phyloP scores from a whole-genome alignment of 2,113 vertebrate genomes.

The Macrotus californicus region DNA sequence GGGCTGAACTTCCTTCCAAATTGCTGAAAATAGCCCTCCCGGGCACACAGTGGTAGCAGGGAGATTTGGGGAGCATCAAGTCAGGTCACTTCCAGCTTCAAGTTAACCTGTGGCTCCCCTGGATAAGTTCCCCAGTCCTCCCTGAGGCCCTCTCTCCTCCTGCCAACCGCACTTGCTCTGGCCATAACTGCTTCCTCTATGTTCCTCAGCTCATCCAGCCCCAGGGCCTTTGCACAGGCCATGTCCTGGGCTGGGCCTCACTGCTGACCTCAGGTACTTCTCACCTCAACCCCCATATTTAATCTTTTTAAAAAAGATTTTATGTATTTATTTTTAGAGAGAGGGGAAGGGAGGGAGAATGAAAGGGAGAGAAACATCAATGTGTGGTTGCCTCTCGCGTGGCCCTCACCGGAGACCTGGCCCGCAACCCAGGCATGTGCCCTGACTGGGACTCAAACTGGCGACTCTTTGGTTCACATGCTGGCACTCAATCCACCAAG shows the following conservation, averaged over 20 bases:
- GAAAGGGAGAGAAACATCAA: no score
- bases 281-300: neutral
- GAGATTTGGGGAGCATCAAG: neutral
- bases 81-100: neutral
- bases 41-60: neutral
- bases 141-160: neutral
- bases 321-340: no score
- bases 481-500: no score
- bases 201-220: neutral
- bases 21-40: neutral
- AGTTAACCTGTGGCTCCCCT: neutral
- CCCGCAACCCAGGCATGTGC: no score
- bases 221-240: neutral
- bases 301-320: neutral
- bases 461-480: no score
- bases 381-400: no score
- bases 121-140: neutral
- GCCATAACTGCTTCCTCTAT: neutral
- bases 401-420: no score
- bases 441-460: no score
- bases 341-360: no score
- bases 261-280: neutral
- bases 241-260: neutral
- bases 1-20: neutral
- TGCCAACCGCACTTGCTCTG: neutral